These are phyloP conservation scores for Xiphias gladius DNA, from an alignment of 2,113 vertebrate species.

Conservation along the genomic window DNA sequence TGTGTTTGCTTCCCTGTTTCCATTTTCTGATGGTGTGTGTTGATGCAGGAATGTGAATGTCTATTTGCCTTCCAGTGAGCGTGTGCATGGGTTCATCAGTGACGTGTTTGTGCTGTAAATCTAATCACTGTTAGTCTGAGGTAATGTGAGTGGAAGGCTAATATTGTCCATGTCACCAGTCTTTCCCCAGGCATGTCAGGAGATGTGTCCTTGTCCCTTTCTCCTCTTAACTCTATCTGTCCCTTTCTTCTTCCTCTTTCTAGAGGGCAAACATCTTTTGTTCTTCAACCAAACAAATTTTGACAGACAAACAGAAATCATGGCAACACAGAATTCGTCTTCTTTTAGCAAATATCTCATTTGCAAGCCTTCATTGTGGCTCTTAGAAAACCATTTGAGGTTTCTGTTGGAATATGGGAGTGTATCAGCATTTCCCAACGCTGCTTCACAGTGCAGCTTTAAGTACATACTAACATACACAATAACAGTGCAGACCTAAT, in stretches of 20 bases:
- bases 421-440: constrained; percentile 28
- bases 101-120: constrained; percentile 33
- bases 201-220: constrained; percentile 59
- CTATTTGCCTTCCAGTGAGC: constrained; percentile 13
- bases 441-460: constrained; percentile 18
- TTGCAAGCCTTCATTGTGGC: not conserved
- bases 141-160: constrained; percentile 65
- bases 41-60: constrained; percentile 7
- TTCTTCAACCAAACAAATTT: constrained; percentile 25
- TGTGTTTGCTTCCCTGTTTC: constrained; percentile 16
- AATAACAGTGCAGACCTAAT: constrained; percentile 44
- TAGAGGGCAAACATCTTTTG: not conserved
- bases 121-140: constrained; percentile 60
- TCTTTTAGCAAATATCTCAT: constrained; percentile 1
- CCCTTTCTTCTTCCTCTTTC: constrained; percentile 25
- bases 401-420: constrained; percentile 46
- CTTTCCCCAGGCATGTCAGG: constrained; percentile 25
- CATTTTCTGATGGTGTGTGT: constrained; percentile 45
- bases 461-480: constrained; percentile 40
- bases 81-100: constrained; percentile 11
- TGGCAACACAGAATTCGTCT: not conserved
- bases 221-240: constrained; percentile 16
- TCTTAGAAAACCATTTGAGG: constrained; percentile 15
- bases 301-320: constrained; percentile 42
- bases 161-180: constrained; percentile 55